Percentiles rank a stretch among this genome's conserved stretches.
Evolutionary conservation across 2,797 vertebrate species (phyloP).

Genomic region (Lepus townsendii): DNA sequence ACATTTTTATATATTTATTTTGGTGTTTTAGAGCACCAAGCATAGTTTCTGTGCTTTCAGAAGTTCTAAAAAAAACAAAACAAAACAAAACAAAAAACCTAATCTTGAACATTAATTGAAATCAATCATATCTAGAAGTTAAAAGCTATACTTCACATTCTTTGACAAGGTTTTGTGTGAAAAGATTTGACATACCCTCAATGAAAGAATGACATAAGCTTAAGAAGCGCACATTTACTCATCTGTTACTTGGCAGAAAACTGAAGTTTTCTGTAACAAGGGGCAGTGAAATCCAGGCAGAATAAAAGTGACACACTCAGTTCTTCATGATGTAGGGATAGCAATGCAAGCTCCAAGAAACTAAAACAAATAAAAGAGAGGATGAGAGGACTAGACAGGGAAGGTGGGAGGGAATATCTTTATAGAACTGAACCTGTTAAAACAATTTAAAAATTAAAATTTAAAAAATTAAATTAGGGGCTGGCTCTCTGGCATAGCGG

Average conservation of each 20-base stretch:
- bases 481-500: too few relatives aligned
- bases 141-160: not conserved
- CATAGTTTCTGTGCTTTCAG: not conserved
- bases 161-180: not conserved
- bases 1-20: not conserved
- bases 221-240: not conserved
- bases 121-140: not conserved
- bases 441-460: too few relatives aligned
- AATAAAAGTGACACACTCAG: not conserved
- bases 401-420: too few relatives aligned
- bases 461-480: too few relatives aligned
- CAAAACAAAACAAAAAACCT: not conserved
- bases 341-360: not conserved
- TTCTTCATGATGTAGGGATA: not conserved
- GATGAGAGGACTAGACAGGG: too few relatives aligned
- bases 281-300: not conserved
- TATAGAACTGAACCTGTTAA: too few relatives aligned
- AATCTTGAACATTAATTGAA: not conserved
- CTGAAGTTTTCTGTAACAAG: not conserved
- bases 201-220: not conserved
- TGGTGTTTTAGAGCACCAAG: not conserved
- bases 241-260: not conserved
- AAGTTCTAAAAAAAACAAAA: not conserved
- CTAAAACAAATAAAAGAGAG: not conserved
- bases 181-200: not conserved